Conservation (phyloP, 30 jellyfish, hydroid and myxozoan species). For the Chrysaora quinquecirrha region DNA sequence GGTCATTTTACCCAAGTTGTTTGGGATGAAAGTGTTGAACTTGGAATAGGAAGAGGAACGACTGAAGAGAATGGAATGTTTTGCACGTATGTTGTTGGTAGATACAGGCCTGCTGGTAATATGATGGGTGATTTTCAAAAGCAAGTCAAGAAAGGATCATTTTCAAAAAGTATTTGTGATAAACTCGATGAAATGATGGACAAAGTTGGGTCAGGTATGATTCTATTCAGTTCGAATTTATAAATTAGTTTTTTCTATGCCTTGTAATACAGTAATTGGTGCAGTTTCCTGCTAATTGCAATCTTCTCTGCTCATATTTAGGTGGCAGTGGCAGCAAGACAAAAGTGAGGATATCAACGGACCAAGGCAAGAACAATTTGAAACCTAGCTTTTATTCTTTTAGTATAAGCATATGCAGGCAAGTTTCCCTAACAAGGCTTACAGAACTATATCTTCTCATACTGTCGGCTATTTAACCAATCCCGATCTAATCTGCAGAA, state of each 20-base stretch:
- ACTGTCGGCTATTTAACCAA: too few relatives aligned
- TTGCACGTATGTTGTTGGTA: conserved; percentile 70
- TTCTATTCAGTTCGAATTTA: too few relatives aligned
- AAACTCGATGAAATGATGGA: conserved; percentile 20
- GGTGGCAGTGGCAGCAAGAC: neutral
- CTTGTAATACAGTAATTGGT: too few relatives aligned
- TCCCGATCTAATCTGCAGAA: too few relatives aligned
- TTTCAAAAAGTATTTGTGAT: conserved; percentile 10
- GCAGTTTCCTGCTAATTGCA: too few relatives aligned
- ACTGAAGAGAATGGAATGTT: conserved; percentile 49
- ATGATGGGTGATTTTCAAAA: conserved; percentile 63
- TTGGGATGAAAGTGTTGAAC: conserved; percentile 7
- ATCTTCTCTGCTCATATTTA: too few relatives aligned
- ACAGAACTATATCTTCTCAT: too few relatives aligned
- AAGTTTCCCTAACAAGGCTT: too few relatives aligned
- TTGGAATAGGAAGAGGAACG: neutral
- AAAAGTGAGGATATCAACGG: neutral
- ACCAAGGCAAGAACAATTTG: conserved; percentile 40
- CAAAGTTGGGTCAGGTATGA: conserved; percentile 8
- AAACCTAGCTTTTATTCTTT: too few relatives aligned
- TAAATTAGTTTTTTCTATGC: too few relatives aligned
- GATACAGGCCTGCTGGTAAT: conserved; percentile 76
- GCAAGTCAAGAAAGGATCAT: conserved; percentile 69
- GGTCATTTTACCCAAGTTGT: conserved; percentile 51
- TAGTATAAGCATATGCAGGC: too few relatives aligned